Conservation (phyloP, 2,113 vertebrate genomes). For the Bolborhynchus lineola region DNA sequence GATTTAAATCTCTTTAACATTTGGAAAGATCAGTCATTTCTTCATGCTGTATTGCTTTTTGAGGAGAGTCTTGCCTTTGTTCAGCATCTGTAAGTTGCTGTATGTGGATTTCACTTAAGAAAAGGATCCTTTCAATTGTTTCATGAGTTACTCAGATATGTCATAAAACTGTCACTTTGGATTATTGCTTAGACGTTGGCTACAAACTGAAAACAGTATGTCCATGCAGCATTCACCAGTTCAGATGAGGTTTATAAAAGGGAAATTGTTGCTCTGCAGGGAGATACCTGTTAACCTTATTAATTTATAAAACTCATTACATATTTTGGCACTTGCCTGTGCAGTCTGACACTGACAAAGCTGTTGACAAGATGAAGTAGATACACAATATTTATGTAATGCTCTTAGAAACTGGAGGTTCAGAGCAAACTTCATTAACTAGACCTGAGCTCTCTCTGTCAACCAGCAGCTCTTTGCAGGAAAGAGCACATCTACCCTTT, state of each 20-base stretch:
- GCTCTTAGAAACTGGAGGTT: background rate
- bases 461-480: background rate
- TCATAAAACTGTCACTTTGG: conserved; percentile 51
- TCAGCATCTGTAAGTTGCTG: background rate
- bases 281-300: conserved; percentile 44
- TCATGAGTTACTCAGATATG: conserved; percentile 24
- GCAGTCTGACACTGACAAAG: background rate
- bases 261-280: conserved; percentile 49
- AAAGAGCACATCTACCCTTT: background rate
- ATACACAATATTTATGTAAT: background rate
- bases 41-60: background rate
- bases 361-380: conserved; percentile 30
- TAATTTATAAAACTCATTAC: conserved; percentile 38
- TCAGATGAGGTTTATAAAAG: conserved; percentile 41
- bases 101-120: background rate
- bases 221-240: background rate
- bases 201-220: conserved; percentile 23
- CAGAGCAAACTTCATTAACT: conserved; percentile 31
- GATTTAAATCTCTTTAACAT: background rate
- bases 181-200: conserved; percentile 34
- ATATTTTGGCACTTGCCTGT: background rate
- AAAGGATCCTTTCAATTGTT: background rate
- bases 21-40: background rate
- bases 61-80: background rate
- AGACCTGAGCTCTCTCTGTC: background rate